A percentile compares a stretch with the other conserved stretches of the same genome.
Evolutionary conservation across 2,797 vertebrate genomes (phyloP).

Genomic region (Anabacerthia variegaticeps): DNA sequence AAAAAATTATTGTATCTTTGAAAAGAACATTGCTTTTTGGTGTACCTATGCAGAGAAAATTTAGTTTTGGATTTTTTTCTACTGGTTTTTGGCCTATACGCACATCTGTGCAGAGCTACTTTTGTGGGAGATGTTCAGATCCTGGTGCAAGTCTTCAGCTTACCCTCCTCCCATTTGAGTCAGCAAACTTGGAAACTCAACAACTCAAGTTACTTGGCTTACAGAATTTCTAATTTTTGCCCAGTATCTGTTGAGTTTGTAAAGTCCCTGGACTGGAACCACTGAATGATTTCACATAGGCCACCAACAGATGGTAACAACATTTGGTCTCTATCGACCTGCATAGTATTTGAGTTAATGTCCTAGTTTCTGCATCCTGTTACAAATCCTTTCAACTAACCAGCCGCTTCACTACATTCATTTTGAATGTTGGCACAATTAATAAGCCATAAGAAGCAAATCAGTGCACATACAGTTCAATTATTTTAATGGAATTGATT

Average conservation of each 20-base stretch:
- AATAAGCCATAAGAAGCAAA: conserved; percentile 1
- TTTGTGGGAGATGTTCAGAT: background rate
- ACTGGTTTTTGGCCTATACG: background rate
- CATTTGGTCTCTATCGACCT: conserved; percentile 50
- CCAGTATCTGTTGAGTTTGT: conserved; percentile 8
- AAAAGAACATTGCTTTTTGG: background rate
- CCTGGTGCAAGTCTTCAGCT: background rate
- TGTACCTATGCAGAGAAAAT: background rate
- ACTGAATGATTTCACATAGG: conserved; percentile 24
- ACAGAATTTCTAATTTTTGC: background rate
- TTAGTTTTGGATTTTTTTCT: background rate
- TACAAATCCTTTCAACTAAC: conserved; percentile 4
- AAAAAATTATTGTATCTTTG: background rate
- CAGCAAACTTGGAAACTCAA: background rate
- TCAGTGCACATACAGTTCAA: background rate
- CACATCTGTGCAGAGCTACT: background rate
- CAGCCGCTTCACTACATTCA: background rate
- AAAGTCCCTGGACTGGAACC: conserved; percentile 17
- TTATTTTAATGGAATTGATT: background rate
- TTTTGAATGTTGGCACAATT: background rate
- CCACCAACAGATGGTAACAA: conserved; percentile 47
- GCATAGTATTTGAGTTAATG: background rate
- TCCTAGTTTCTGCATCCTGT: conserved; percentile 43
- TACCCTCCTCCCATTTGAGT: background rate
- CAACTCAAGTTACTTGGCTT: background rate